Conservation (phyloP, 1,140 invertebrate species). For the Doryteuthis pealeii region DNA sequence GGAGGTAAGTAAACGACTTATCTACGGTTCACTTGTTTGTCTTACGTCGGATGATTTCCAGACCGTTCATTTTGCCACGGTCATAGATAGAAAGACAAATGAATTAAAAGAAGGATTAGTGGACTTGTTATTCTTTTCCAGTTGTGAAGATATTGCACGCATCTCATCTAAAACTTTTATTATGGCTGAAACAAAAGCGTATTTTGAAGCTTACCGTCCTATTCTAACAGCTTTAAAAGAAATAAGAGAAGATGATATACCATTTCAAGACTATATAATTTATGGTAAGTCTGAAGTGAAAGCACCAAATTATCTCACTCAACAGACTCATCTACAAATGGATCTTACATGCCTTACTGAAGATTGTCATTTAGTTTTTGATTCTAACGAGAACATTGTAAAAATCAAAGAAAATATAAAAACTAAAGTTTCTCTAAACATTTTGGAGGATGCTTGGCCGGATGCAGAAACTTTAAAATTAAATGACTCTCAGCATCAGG, state of each 20-base stretch:
- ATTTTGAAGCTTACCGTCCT: slow-evolving; percentile 63
- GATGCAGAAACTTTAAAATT: slow-evolving; percentile 40
- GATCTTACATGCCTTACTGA: slow-evolving; percentile 40
- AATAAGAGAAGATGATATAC: slow-evolving; percentile 51
- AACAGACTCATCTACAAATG: no score
- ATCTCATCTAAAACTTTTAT: slow-evolving; percentile 26
- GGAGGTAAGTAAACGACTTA: slow-evolving; percentile 65
- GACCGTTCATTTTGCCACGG: slow-evolving; percentile 69
- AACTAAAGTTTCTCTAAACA: neutral
- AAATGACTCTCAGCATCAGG: slow-evolving; percentile 61
- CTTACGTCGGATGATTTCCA: slow-evolving; percentile 72
- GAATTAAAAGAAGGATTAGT: slow-evolving; percentile 37
- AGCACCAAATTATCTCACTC: slow-evolving; percentile 37
- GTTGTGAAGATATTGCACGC: no score
- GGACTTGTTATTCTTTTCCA: slow-evolving; percentile 55
- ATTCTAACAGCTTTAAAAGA: slow-evolving; percentile 57
- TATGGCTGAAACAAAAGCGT: slow-evolving; percentile 63
- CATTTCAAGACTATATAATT: slow-evolving; percentile 53
- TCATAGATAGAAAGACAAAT: slow-evolving; percentile 64
- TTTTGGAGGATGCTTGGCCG: slow-evolving; percentile 46
- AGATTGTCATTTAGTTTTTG: slow-evolving; percentile 23
- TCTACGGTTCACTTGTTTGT: slow-evolving; percentile 74
- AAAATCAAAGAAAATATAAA: no score
- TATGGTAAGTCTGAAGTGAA: slow-evolving; percentile 34
- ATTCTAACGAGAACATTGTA: neutral